Percentiles rank a stretch among this genome's conserved stretches.
Conservation (phyloP, 2,888 invertebrate species). For the Selenia dentaria region DNA sequence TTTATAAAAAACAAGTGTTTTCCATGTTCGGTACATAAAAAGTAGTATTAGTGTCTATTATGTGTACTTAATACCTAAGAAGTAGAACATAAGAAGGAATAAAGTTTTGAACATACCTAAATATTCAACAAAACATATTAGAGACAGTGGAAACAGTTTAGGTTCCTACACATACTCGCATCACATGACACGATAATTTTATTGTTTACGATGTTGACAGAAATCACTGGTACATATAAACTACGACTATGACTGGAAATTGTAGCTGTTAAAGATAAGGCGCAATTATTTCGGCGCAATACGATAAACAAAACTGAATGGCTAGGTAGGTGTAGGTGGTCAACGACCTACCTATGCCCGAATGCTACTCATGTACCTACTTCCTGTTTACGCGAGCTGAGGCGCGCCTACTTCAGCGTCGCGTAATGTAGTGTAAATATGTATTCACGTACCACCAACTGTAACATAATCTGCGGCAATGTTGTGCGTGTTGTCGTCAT, state of each 20-base stretch:
- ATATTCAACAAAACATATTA: no score
- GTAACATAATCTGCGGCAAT: slow-evolving; percentile 1
- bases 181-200: not conserved
- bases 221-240: slow-evolving; percentile 11
- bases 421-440: slow-evolving; percentile 10
- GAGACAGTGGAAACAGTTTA: not conserved
- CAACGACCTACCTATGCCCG: slow-evolving; percentile 45
- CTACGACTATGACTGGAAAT: slow-evolving; percentile 17
- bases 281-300: slow-evolving; percentile 28
- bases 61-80: no score
- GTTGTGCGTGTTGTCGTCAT: slow-evolving; percentile 34
- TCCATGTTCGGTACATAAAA: no score
- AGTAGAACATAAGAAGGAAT: no score
- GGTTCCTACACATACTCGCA: not conserved
- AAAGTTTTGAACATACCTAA: no score
- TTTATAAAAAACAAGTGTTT: no score
- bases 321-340: slow-evolving; percentile 33
- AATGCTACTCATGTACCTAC: slow-evolving; percentile 15
- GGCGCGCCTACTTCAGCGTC: slow-evolving; percentile 36
- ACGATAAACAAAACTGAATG: slow-evolving; percentile 21
- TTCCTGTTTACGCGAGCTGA: slow-evolving; percentile 52
- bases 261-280: slow-evolving; percentile 21
- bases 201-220: slow-evolving; percentile 16
- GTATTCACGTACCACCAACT: not conserved
- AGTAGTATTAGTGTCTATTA: no score